Conservation (phyloP, 1,140 invertebrate species). For the Linepithema humile region DNA sequence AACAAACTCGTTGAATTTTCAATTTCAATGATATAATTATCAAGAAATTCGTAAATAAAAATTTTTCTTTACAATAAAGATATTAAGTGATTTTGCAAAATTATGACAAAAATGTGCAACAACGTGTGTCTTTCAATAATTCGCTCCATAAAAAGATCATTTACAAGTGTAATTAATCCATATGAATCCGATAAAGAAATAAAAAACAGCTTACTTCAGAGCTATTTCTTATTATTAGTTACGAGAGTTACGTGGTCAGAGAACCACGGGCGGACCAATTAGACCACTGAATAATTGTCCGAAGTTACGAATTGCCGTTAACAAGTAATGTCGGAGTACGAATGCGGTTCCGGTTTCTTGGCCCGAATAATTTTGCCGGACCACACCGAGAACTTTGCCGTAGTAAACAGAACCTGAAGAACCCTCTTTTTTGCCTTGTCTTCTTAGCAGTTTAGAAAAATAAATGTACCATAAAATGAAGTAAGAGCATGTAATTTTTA, state of each 20-base stretch:
- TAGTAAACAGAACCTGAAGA: slow-evolving; percentile 54
- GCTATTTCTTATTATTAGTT: slow-evolving; percentile 56
- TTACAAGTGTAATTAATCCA: neutral
- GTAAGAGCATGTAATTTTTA: neutral
- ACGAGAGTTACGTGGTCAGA: slow-evolving; percentile 46
- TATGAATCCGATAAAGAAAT: neutral
- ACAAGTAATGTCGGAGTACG: slow-evolving; percentile 66
- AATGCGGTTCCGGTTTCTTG: slow-evolving; percentile 67
- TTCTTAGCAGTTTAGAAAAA: slow-evolving; percentile 3
- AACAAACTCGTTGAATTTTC: neutral
- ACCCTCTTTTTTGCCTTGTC: slow-evolving; percentile 37
- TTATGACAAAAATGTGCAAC: neutral
- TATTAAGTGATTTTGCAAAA: neutral
- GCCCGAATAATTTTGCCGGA: slow-evolving; percentile 65
- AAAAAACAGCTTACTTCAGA: slow-evolving; percentile 13
- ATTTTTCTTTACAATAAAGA: no score
- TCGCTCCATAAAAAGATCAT: neutral
- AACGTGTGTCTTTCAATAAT: slow-evolving; percentile 2
- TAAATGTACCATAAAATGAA: slow-evolving; percentile 29
- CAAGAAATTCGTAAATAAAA: neutral
- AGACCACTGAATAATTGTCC: slow-evolving; percentile 69
- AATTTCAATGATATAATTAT: neutral
- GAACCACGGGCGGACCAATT: slow-evolving; percentile 67
- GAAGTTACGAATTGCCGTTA: slow-evolving; percentile 68
- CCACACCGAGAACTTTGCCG: slow-evolving; percentile 53